Percentiles rank a stretch among this genome's conserved stretches.
phyloP scores from a whole-genome alignment of 2,888 invertebrate species.

The Epinotia brunnichana region DNA sequence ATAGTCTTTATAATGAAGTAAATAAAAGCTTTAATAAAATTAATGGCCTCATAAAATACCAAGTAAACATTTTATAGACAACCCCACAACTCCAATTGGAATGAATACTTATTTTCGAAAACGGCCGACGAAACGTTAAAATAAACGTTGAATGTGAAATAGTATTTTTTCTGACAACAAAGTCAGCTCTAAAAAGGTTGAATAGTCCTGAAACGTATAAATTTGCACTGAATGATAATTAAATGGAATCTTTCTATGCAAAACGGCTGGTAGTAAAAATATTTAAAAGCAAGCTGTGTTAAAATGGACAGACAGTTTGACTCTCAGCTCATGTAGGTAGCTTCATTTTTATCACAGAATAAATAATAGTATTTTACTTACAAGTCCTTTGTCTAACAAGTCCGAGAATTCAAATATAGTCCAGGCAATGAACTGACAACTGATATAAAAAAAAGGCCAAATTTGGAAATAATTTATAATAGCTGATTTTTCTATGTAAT shows the following conservation, averaged over 20 bases:
- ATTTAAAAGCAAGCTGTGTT: background rate
- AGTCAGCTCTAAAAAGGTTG: constrained; percentile 23
- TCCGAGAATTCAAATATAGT: too few species aligned
- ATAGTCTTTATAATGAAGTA: too few species aligned
- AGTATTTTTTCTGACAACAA: constrained; percentile 22
- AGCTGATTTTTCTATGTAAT: too few species aligned
- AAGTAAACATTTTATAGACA: background rate
- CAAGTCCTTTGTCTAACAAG: too few species aligned
- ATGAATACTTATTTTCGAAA: constrained; percentile 12
- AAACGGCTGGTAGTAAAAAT: constrained; percentile 9
- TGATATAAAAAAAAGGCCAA: too few species aligned
- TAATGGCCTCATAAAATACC: background rate
- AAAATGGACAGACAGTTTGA: background rate
- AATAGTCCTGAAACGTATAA: constrained; percentile 9
- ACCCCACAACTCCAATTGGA: background rate
- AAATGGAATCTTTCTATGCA: constrained; percentile 19
- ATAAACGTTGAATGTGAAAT: constrained; percentile 19
- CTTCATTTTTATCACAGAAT: too few species aligned
- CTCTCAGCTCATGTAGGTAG: too few species aligned
- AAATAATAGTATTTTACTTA: too few species aligned
- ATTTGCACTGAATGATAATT: constrained; percentile 20
- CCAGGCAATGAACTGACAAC: too few species aligned
- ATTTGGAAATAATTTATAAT: too few species aligned
- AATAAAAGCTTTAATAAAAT: too few species aligned
- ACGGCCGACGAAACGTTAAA: background rate